phyloP scores from a whole-genome alignment of 2,888 invertebrate species.

The Andrena bucephala region DNA sequence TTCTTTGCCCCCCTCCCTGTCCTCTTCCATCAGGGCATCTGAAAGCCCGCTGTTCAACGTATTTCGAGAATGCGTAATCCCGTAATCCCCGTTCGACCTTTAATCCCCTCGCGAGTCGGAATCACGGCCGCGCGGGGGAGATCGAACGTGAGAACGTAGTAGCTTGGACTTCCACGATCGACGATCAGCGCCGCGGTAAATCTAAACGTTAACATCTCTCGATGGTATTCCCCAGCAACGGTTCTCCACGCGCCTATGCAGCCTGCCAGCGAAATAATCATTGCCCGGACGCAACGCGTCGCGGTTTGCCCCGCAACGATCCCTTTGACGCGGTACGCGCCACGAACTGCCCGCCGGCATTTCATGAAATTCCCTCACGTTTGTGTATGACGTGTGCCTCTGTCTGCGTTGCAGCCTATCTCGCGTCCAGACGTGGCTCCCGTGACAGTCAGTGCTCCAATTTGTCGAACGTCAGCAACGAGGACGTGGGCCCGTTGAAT shows the following conservation, averaged over 20 bases:
- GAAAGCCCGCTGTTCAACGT: constrained; percentile 17
- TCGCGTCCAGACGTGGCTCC: constrained; percentile 94
- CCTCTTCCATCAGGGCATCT: neutral
- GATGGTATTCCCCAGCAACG: neutral
- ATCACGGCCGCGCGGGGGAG: too few species aligned
- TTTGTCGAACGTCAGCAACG: constrained; percentile 89
- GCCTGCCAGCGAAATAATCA: constrained; percentile 4
- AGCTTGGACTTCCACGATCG: neutral
- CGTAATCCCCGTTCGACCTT: constrained; percentile 48
- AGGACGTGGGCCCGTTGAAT: constrained; percentile 92
- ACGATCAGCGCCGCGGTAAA: neutral
- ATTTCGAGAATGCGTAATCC: constrained; percentile 44
- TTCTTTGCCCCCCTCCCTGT: neutral
- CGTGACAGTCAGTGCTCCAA: constrained; percentile 91
- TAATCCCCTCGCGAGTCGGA: constrained; percentile 15
- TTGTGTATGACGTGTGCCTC: neutral
- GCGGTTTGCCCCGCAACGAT: constrained; percentile 27
- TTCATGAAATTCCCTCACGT: constrained; percentile 60
- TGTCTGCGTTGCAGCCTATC: constrained; percentile 87
- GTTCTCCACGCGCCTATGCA: neutral
- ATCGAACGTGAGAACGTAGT: too few species aligned
- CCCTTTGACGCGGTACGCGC: constrained; percentile 30
- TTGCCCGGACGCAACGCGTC: neutral
- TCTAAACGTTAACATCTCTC: neutral
- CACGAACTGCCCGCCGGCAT: constrained; percentile 11